Base-by-base conservation (phyloP, 1,140 invertebrate species). In the Papilio machaon region DNA sequence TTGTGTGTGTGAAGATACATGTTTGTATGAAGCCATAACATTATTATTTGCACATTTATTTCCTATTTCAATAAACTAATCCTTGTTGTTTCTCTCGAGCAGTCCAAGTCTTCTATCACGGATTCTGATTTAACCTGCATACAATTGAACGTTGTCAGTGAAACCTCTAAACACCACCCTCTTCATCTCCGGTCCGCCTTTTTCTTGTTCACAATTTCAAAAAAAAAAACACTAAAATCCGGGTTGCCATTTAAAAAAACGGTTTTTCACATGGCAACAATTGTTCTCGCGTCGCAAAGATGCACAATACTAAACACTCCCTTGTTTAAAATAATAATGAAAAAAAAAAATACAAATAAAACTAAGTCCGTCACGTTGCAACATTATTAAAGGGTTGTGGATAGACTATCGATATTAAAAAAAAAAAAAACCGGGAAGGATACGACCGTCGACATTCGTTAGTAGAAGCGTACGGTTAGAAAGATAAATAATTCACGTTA, bases 41-140 rank as follows among this genome's bases (percentile, higher is more conserved):
- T 19, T 67, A 67, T 79, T 10, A 79, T 79, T 79, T 79, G 77
- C 77, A 79, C 77, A 79, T 67, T 67, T 79, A 47, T 79, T 64
- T 67, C 77, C 77, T 79, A 79, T 79, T 47, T 47, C 54, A 15
- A 78, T 64, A 60, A 19, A 11, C 77, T 64, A 79, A 64, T 9
- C 64, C 77, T 35, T 67, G 43, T 79, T 79, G 77, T 23, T 15
- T 67, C 43, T 47, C 58, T 7, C 47, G 43, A 7, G 46, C 60
- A 10, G 58, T 38, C 38, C 35, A 8, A 2, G 35, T 43, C 77
- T 64, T 83, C 84, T 79, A 86, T 94, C 90, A 94, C 77, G 92
- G 93, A 77, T 93, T 94, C 81, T 94, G 93, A 90, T 94, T 94
- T 87, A 94, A 94, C 93, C 93, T 94, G 93, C 90, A 89, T 91